Percentiles rank a stretch among this genome's conserved stretches.
Conservation (phyloP, 2,113 vertebrate species). For the Hemiprocne comata region DNA sequence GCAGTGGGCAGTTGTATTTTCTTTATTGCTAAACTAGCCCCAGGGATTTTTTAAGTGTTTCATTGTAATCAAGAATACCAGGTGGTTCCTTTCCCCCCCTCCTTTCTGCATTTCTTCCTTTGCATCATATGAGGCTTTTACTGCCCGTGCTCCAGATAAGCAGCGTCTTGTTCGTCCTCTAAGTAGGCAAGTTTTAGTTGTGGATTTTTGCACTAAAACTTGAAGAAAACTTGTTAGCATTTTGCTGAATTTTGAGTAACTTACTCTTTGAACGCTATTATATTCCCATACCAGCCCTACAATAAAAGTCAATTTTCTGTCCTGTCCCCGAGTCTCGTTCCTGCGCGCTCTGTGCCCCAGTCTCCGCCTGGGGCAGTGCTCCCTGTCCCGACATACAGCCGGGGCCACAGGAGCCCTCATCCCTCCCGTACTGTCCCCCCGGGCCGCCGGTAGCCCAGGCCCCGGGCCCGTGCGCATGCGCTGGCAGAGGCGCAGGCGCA, state of each 20-base stretch:
- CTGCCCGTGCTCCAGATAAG: accelerated
- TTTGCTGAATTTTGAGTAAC: not conserved
- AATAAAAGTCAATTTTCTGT: not conserved
- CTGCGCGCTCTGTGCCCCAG: not conserved
- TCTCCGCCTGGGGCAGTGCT: not conserved
- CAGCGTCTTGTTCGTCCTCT: accelerated
- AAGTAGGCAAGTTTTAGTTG: accelerated
- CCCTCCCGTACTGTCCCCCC: too few species aligned
- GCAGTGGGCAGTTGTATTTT: not conserved
- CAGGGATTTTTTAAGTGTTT: too few species aligned
- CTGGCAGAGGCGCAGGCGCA: too few species aligned
- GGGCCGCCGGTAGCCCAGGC: too few species aligned
- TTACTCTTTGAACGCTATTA: accelerated
- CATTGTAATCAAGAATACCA: too few species aligned
- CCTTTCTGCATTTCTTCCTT: not conserved
- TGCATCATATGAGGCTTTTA: accelerated
- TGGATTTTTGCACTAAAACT: accelerated
- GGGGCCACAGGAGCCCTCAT: too few species aligned
- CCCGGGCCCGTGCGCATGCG: not conserved
- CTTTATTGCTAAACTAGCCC: not conserved
- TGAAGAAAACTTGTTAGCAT: accelerated
- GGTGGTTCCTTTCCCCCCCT: too few species aligned
- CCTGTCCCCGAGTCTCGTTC: not conserved
- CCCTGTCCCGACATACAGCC: too few species aligned
- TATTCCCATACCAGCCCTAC: accelerated